Percentiles rank a stretch among this genome's conserved stretches.
These are phyloP conservation scores for Crioceris asparagi DNA, from an alignment of 2,888 invertebrate species.

Conservation along the genomic window DNA sequence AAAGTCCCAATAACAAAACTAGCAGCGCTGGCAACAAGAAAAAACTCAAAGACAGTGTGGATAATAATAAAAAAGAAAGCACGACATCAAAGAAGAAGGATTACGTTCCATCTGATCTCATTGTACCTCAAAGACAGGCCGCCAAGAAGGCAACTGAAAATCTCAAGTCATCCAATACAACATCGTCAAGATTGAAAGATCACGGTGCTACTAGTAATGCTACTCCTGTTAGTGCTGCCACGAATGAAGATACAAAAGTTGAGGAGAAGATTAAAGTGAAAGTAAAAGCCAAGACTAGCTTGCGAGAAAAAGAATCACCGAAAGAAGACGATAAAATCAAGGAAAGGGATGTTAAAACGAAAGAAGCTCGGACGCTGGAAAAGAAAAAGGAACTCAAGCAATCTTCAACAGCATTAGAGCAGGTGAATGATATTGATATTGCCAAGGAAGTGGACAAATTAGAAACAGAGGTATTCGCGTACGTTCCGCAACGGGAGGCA, in stretches of 20 bases:
- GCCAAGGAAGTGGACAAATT: constrained; percentile 56
- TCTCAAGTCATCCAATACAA: constrained; percentile 56
- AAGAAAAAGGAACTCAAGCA: constrained; percentile 18
- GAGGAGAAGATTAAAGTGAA: constrained; percentile 26
- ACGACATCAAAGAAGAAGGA: constrained; percentile 40
- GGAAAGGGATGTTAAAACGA: constrained; percentile 31
- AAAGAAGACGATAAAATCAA: constrained; percentile 15
- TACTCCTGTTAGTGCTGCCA: constrained; percentile 8
- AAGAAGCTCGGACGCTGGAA: constrained; percentile 36
- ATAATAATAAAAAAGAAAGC: constrained; percentile 16
- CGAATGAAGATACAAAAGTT: constrained; percentile 20
- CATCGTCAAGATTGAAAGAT: constrained; percentile 32
- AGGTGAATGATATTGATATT: constrained; percentile 48
- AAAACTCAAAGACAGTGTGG: constrained; percentile 18
- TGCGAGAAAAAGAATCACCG: constrained; percentile 15
- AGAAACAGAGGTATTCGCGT: constrained; percentile 55
- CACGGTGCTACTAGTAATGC: too few species aligned
- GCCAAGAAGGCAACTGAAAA: constrained; percentile 87
- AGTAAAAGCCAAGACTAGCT: constrained; percentile 24
- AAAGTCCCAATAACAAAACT: constrained; percentile 23
- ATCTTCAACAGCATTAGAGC: too few species aligned
- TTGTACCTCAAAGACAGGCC: constrained; percentile 82
- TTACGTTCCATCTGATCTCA: constrained; percentile 62
- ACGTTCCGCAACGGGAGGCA: constrained; percentile 82
- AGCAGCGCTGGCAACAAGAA: constrained; percentile 21